A percentile compares a stretch with the other conserved stretches of the same genome.
Evolutionary conservation across 2,888 invertebrate species (phyloP).

Genomic region (Luperina testacea): DNA sequence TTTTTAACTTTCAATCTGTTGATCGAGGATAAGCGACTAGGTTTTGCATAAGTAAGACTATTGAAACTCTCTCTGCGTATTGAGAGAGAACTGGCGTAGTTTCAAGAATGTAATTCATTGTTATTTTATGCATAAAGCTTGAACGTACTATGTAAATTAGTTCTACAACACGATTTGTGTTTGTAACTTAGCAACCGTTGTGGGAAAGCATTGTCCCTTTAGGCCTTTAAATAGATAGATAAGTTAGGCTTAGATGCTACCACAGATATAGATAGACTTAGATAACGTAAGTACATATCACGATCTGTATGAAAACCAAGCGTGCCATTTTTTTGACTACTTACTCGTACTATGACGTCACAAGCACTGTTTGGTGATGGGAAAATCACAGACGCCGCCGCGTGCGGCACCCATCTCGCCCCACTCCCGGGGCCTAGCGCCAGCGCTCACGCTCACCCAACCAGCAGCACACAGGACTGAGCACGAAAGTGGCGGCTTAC

Average conservation of each 20-base stretch:
- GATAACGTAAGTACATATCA: too few species aligned
- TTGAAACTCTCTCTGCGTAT: background rate
- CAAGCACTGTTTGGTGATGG: too few species aligned
- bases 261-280: too few species aligned
- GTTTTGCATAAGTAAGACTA: conserved; percentile 1
- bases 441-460: too few species aligned
- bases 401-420: too few species aligned
- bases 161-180: conserved; percentile 16
- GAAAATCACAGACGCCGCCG: too few species aligned
- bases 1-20: background rate
- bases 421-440: too few species aligned
- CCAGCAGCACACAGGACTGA: too few species aligned
- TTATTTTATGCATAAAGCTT: conserved; percentile 38
- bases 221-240: background rate
- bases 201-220: background rate
- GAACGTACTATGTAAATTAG: conserved; percentile 22
- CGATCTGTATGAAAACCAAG: too few species aligned
- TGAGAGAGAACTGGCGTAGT: conserved; percentile 15
- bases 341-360: too few species aligned
- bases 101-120: conserved; percentile 18
- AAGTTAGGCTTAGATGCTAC: background rate
- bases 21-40: background rate
- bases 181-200: conserved; percentile 28
- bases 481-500: too few species aligned
- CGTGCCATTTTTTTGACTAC: too few species aligned